phyloP scores from a whole-genome alignment of 2,797 vertebrate species.

The Myotis findleyi region DNA sequence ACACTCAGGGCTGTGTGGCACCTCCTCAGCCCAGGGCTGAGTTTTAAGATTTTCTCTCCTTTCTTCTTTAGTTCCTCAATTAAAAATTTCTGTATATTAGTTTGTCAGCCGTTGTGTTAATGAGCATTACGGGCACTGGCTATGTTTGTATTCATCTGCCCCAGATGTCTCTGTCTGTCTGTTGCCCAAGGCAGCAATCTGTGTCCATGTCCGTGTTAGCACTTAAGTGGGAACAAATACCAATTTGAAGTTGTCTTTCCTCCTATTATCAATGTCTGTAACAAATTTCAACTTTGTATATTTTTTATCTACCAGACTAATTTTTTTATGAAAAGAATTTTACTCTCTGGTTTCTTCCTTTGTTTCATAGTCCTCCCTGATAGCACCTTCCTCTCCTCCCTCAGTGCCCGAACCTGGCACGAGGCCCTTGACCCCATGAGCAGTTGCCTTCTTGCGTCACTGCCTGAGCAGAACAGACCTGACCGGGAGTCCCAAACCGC shows the following conservation, averaged over 20 bases:
- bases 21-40: conserved; percentile 85
- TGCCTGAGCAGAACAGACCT: conserved; percentile 68
- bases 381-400: conserved; percentile 52
- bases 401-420: conserved; percentile 55
- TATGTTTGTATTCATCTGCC: conserved; percentile 75
- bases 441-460: conserved; percentile 66
- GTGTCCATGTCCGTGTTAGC: conserved; percentile 71
- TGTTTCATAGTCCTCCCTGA: conserved; percentile 78
- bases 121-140: conserved; percentile 80
- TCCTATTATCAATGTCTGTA: conserved; percentile 83
- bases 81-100: conserved; percentile 87
- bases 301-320: conserved; percentile 87
- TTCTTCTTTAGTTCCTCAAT: conserved; percentile 76
- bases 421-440: conserved; percentile 1
- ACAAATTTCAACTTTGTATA: conserved; percentile 87
- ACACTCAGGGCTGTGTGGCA: conserved; percentile 83
- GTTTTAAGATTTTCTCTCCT: conserved; percentile 80
- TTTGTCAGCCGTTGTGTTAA: conserved; percentile 86
- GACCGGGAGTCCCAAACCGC: conserved; percentile 66
- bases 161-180: conserved; percentile 79
- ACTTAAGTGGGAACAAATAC: conserved; percentile 80
- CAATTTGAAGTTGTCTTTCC: conserved; percentile 82
- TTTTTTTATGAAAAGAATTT: conserved; percentile 86
- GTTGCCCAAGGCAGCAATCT: conserved; percentile 80
- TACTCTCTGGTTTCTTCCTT: conserved; percentile 84